Base-by-base conservation (phyloP, 2,113 vertebrate species). In the Eidolon helvum region DNA sequence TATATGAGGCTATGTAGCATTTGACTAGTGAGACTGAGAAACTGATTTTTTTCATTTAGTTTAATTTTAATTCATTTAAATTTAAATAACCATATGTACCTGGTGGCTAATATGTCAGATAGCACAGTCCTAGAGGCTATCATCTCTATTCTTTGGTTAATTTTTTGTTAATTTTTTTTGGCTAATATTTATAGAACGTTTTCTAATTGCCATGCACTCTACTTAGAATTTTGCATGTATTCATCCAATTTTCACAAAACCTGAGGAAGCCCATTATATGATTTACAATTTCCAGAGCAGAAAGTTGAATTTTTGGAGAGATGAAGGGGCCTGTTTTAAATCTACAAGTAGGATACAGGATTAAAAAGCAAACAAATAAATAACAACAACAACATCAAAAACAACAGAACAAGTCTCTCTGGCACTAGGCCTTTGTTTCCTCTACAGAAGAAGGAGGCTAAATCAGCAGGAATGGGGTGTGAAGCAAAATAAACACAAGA, bases 221-320 rank as follows among this genome's bases (percentile, higher is more conserved):
- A 40, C 53, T 43, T 89, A 57, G 50, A 88, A 38, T 61, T 77
- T 43, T 85, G 35, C 9, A 35, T 30, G 28, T 45, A 55, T 87
- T 61, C 33, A 80, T 59, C 22, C 21, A 57, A 19, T 91, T 72
- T 97, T 96, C 72, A 71, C 40, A 69, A 89, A 94, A 78, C 28
- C 0, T 19, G 21, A 35, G 24, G 10, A 92, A 38, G 35, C 5
- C 6, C 2, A 33, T 57, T 63, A 19, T 66, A 48, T 84, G 83
- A 65, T 92, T 71, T 61, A 87, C 7, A 19, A 74, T 93, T 94
- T 53, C 48, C 33, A 90, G 26, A 97, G 55, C 10, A 80, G 75
- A 80, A 93, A 91, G 55, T 35, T 92, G 59, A 79, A 71, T 86
- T 50, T 86, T 86, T 48, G 78, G 24, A 87, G 77, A 69, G 18